Conservation (phyloP, 2,113 vertebrate species). For the Macrotis lagotis region DNA sequence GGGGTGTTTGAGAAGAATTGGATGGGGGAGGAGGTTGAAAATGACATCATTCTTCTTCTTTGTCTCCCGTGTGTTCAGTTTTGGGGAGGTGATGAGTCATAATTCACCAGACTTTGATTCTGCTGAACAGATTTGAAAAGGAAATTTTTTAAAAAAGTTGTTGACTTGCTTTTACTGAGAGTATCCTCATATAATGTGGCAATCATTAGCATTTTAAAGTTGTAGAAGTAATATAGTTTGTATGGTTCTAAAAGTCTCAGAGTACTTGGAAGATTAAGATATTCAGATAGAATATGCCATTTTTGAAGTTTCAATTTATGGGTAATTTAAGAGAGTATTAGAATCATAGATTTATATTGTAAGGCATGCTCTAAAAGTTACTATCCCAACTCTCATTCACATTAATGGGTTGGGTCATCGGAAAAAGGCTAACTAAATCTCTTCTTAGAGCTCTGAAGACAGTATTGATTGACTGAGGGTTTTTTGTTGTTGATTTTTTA, state of each 20-base stretch:
- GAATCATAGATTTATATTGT: neutral
- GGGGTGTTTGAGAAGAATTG: conserved; percentile 27
- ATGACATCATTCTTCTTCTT: conserved; percentile 30
- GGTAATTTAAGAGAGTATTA: neutral
- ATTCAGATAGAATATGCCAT: neutral
- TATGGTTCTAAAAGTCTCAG: neutral
- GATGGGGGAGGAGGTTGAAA: neutral
- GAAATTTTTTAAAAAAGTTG: conserved; percentile 28
- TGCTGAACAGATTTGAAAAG: conserved; percentile 49
- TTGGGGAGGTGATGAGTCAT: conserved; percentile 43
- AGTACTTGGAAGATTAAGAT: neutral
- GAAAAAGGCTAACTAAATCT: neutral
- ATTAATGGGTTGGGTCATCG: no score
- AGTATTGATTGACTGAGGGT: neutral
- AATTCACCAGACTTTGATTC: conserved; percentile 41
- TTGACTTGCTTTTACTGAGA: conserved; percentile 52
- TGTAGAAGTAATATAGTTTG: neutral
- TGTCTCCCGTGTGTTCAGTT: conserved; percentile 31
- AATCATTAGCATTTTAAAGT: neutral
- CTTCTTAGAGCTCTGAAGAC: neutral
- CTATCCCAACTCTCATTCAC: neutral
- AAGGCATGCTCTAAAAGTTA: neutral
- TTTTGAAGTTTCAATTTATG: neutral
- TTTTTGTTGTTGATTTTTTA: no score
- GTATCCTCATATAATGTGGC: conserved; percentile 9